These are phyloP conservation scores for Parascotia fuliginaria DNA, from an alignment of 2,888 invertebrate species.

Conservation along the genomic window DNA sequence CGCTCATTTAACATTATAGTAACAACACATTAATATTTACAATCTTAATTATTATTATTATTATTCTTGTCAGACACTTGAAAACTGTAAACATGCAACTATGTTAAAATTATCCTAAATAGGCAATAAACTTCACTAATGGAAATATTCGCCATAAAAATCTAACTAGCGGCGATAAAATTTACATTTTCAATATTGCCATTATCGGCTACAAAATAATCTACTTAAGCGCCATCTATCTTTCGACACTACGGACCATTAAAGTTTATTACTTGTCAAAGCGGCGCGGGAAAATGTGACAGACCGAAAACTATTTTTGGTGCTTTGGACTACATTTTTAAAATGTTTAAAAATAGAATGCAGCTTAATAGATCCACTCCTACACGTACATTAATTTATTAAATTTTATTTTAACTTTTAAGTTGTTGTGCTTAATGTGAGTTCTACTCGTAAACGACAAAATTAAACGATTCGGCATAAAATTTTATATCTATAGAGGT, in stretches of 20 bases:
- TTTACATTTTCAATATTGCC: slow-evolving; percentile 16
- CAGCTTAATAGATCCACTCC: not conserved
- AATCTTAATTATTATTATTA: too few species aligned
- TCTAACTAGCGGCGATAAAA: slow-evolving; percentile 1
- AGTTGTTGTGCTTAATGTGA: not conserved
- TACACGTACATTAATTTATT: not conserved
- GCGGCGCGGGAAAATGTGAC: slow-evolving; percentile 26
- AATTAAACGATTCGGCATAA: not conserved
- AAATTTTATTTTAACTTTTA: not conserved
- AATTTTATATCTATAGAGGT: too few species aligned
- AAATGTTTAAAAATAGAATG: slow-evolving; percentile 6
- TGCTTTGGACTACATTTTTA: slow-evolving; percentile 12
- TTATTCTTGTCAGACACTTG: too few species aligned
- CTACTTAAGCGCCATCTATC: slow-evolving; percentile 31
- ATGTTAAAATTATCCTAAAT: not conserved
- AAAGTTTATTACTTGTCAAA: slow-evolving; percentile 38
- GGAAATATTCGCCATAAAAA: slow-evolving; percentile 15
- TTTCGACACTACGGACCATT: slow-evolving; percentile 24
- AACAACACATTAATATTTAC: too few species aligned
- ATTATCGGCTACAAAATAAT: slow-evolving; percentile 31
- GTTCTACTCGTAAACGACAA: not conserved
- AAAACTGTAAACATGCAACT: slow-evolving; percentile 2
- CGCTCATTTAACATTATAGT: too few species aligned
- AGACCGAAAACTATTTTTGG: slow-evolving; percentile 32
- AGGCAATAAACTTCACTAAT: not conserved